Evolutionary conservation across 2,113 vertebrate species (phyloP).

Genomic region (Nothoprocta perdicaria): DNA sequence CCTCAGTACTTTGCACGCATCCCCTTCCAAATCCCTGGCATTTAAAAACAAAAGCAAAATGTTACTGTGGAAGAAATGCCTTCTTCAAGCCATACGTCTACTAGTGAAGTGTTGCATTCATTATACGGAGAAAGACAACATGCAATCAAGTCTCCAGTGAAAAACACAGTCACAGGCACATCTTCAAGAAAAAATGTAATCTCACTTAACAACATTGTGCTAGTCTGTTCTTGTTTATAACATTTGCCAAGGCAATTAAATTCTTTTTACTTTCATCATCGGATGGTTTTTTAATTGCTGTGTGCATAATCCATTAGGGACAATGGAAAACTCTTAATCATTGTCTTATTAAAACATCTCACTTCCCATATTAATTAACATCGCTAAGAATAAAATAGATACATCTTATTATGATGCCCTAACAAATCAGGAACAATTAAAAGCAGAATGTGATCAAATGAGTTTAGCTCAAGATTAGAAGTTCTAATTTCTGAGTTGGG

Average conservation of each 20-base stretch:
- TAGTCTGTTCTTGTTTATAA: neutral
- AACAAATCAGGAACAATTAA: neutral
- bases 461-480: neutral
- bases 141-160: neutral
- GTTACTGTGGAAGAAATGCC: neutral
- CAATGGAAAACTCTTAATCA: neutral
- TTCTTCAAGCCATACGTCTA: neutral
- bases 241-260: neutral
- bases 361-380: neutral
- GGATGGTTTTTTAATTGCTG: neutral
- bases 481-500: neutral
- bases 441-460: neutral
- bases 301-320: neutral
- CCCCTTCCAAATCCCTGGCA: neutral
- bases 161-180: neutral
- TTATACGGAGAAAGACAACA: neutral
- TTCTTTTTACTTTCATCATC: neutral
- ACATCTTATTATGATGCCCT: neutral
- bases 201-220: neutral
- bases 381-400: neutral
- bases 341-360: constrained; percentile 5
- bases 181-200: neutral
- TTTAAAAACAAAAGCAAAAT: neutral
- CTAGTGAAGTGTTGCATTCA: neutral
- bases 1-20: neutral